Conservation (phyloP, 2,113 vertebrate species). For the Cyanoderma ruficeps region DNA sequence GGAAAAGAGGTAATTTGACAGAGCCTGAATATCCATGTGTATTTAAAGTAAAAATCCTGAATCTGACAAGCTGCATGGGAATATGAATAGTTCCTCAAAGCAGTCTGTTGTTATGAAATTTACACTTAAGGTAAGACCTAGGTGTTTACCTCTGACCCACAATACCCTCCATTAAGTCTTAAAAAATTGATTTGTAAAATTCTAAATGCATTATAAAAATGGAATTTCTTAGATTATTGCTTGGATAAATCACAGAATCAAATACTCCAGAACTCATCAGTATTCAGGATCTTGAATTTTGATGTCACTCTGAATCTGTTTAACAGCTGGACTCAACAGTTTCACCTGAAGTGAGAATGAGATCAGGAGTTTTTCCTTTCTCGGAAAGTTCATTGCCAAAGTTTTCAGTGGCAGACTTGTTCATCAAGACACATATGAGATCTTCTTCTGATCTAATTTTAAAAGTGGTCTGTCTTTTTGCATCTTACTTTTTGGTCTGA, state of each 20-base stretch:
- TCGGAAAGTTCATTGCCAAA: neutral
- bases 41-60: neutral
- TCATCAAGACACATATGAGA: neutral
- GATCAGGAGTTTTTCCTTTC: neutral
- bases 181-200: neutral
- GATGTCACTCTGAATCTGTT: neutral
- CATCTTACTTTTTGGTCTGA: neutral
- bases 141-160: neutral
- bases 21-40: accelerated
- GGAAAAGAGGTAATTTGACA: neutral
- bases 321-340: neutral
- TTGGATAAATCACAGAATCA: neutral
- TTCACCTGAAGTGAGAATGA: conserved; percentile 6
- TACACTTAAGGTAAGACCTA: neutral
- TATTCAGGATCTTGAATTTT: neutral
- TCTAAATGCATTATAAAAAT: neutral
- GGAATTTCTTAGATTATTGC: neutral
- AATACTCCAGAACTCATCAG: neutral
- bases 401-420: neutral
- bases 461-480: neutral
- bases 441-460: neutral
- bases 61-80: neutral
- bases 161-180: neutral
- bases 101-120: neutral
- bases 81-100: neutral